Conservation (phyloP, 1,140 invertebrate species). For the Oncopodura yosiiana region DNA sequence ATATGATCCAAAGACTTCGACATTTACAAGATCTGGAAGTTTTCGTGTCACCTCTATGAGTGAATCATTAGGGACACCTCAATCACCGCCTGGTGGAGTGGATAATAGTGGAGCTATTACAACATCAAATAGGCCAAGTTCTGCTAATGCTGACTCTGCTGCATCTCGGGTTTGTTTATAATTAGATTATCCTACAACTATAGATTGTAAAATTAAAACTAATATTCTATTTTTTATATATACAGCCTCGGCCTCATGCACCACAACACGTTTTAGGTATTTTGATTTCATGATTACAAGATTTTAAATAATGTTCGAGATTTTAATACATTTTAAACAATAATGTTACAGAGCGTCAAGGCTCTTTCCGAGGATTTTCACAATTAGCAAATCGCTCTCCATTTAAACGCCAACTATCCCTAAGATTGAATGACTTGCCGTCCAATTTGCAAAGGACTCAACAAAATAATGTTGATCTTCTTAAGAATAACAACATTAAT, state of each 20-base stretch:
- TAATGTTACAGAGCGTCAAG: slow-evolving; percentile 85
- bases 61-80: slow-evolving; percentile 42
- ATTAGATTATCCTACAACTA: too few relatives aligned
- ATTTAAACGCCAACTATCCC: slow-evolving; percentile 89
- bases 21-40: slow-evolving; percentile 84
- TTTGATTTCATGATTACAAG: too few relatives aligned
- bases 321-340: too few relatives aligned
- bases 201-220: too few relatives aligned
- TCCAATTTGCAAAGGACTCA: slow-evolving; percentile 75
- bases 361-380: slow-evolving; percentile 80
- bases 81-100: slow-evolving; percentile 17
- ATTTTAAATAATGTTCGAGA: too few relatives aligned
- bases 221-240: too few relatives aligned
- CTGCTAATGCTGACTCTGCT: background rate
- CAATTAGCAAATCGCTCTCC: slow-evolving; percentile 73
- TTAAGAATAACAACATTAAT: slow-evolving; percentile 28
- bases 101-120: slow-evolving; percentile 11
- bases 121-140: background rate
- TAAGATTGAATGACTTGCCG: slow-evolving; percentile 79
- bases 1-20: slow-evolving; percentile 86
- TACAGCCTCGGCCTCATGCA: slow-evolving; percentile 83
- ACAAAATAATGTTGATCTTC: slow-evolving; percentile 32
- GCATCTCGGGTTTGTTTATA: background rate
- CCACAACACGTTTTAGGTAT: too few relatives aligned
- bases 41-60: slow-evolving; percentile 75